Conservation (phyloP, 2,797 vertebrate genomes). For the Anas flavirostris region DNA sequence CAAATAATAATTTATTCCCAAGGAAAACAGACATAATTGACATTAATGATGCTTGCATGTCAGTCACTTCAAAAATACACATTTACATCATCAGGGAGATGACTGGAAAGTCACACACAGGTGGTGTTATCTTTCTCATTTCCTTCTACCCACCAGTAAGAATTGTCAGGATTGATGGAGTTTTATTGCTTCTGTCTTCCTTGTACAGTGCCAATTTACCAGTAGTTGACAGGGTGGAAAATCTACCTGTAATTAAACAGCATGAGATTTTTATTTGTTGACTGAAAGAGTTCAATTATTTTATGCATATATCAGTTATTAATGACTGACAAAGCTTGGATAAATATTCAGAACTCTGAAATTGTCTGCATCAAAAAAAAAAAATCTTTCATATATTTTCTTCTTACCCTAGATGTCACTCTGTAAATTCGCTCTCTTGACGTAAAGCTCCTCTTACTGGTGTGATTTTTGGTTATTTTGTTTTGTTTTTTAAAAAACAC, state of each 20-base stretch:
- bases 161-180: conserved; percentile 59
- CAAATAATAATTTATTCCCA: conserved; percentile 8
- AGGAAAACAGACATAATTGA: conserved; percentile 31
- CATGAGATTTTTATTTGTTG: conserved; percentile 63
- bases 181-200: conserved; percentile 55
- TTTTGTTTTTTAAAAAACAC: background rate
- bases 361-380: background rate
- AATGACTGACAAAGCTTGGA: conserved; percentile 57
- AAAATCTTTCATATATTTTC: background rate
- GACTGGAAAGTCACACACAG: conserved; percentile 27
- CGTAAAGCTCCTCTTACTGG: background rate
- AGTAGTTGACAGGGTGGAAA: conserved; percentile 60
- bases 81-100: conserved; percentile 42
- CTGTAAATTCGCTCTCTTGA: background rate
- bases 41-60: conserved; percentile 26
- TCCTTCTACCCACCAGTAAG: conserved; percentile 38
- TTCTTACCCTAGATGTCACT: background rate
- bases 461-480: too few species aligned
- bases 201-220: conserved; percentile 59
- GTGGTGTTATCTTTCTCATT: conserved; percentile 60
- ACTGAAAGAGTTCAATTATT: conserved; percentile 65
- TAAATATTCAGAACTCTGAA: conserved; percentile 60
- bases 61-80: conserved; percentile 29
- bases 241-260: conserved; percentile 70
- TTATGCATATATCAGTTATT: conserved; percentile 70